A percentile compares a stretch with the other conserved stretches of the same genome.
These are phyloP conservation scores for Myathropa florea DNA, from an alignment of 2,888 invertebrate species.

Conservation along the genomic window DNA sequence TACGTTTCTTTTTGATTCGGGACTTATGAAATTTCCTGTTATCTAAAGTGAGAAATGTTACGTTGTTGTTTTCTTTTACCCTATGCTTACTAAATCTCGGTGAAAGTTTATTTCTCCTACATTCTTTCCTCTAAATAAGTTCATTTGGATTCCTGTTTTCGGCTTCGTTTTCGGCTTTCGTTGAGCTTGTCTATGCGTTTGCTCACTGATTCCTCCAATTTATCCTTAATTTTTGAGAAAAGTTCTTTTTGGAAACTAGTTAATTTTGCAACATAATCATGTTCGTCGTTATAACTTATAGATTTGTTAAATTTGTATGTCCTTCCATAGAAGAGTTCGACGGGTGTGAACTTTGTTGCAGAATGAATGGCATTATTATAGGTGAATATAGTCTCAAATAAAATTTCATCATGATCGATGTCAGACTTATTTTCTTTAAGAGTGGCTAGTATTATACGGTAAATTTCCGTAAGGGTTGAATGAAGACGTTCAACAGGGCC, in stretches of 20 bases:
- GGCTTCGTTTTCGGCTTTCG: too few species aligned
- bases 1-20: not conserved
- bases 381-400: not conserved
- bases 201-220: too few species aligned
- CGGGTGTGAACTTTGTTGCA: not conserved
- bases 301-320: not conserved
- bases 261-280: too few species aligned
- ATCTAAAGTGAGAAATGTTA: not conserved
- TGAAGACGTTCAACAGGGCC: not conserved
- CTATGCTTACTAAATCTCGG: slow-evolving; percentile 20
- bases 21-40: slow-evolving; percentile 6
- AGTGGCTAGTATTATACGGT: not conserved
- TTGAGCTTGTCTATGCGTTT: not conserved
- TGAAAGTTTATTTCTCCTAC: slow-evolving; percentile 7
- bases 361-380: not conserved
- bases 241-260: too few species aligned
- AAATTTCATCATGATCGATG: not conserved
- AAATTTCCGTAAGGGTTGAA: not conserved
- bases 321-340: not conserved
- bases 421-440: not conserved
- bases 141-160: not conserved
- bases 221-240: too few species aligned
- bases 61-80: not conserved
- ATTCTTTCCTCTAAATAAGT: slow-evolving; percentile 21
- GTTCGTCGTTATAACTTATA: too few species aligned